Evolutionary conservation across 1,140 invertebrate species (phyloP).

Genomic region (Nephila pilipes): DNA sequence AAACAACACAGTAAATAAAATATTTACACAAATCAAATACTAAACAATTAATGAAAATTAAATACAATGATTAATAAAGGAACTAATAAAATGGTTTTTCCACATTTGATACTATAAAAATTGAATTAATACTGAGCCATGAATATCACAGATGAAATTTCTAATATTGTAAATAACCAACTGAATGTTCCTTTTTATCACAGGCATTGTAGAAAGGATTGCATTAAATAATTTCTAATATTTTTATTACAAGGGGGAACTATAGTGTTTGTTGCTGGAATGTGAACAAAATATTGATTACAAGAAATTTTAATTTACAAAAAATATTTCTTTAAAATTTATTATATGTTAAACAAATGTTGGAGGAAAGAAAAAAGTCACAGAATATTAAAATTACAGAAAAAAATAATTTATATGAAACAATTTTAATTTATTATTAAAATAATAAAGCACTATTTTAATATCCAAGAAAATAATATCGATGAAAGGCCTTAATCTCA

Average conservation of each 20-base stretch:
- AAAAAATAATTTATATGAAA: too few species aligned
- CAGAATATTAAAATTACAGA: too few species aligned
- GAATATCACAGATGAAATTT: conserved; percentile 23
- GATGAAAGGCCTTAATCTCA: too few species aligned
- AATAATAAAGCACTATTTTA: too few species aligned
- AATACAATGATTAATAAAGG: neutral
- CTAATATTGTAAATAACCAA: neutral
- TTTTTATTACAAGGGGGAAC: neutral
- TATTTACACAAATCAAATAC: neutral
- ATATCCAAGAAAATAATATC: too few species aligned
- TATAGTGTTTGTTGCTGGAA: neutral
- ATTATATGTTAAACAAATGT: too few species aligned
- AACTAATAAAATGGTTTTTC: neutral
- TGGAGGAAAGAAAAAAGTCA: too few species aligned
- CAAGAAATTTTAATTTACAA: too few species aligned
- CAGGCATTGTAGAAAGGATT: neutral
- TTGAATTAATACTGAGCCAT: conserved; percentile 4
- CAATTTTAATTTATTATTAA: too few species aligned
- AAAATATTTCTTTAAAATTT: too few species aligned
- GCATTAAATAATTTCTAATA: neutral
- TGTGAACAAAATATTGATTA: too few species aligned
- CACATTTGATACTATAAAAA: neutral
- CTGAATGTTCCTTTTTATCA: neutral
- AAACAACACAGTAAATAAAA: neutral
- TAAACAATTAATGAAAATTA: neutral